These are phyloP conservation scores for Lapara coniferarum DNA, from an alignment of 2,888 invertebrate species.

Conservation along the genomic window DNA sequence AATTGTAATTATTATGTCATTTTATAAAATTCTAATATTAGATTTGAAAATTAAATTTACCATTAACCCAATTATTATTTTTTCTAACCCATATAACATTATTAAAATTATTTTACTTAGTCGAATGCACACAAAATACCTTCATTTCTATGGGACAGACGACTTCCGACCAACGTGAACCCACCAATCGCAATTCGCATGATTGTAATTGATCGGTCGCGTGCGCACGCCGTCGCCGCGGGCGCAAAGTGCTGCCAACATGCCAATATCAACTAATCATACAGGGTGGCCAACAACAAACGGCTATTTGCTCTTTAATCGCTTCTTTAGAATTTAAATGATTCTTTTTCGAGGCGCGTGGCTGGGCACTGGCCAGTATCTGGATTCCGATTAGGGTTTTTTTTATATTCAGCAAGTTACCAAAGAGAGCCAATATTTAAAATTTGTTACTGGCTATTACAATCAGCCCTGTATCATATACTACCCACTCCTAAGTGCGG, in stretches of 20 bases:
- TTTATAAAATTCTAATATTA: no score
- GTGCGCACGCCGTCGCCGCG: slow-evolving; percentile 54
- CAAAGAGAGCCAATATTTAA: no score
- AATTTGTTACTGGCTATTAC: no score
- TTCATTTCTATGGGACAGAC: neutral
- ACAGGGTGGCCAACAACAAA: slow-evolving; percentile 62
- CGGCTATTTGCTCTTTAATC: slow-evolving; percentile 59
- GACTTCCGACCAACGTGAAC: slow-evolving; percentile 17
- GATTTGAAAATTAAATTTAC: no score
- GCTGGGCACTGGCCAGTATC: neutral
- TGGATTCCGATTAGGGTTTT: slow-evolving; percentile 12
- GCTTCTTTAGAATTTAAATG: slow-evolving; percentile 55
- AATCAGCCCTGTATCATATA: no score
- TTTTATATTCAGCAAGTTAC: neutral
- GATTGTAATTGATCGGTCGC: slow-evolving; percentile 65
- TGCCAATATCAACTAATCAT: slow-evolving; percentile 67
- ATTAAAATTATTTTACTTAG: no score
- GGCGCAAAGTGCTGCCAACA: slow-evolving; percentile 62
- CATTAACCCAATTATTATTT: no score
- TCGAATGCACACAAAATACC: no score
- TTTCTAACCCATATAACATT: no score
- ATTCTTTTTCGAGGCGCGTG: slow-evolving; percentile 22
- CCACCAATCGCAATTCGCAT: slow-evolving; percentile 63
- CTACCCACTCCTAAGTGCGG: no score
- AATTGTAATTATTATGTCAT: no score